phyloP scores from a whole-genome alignment of 2,113 vertebrate genomes.

The Apteryx owenii region DNA sequence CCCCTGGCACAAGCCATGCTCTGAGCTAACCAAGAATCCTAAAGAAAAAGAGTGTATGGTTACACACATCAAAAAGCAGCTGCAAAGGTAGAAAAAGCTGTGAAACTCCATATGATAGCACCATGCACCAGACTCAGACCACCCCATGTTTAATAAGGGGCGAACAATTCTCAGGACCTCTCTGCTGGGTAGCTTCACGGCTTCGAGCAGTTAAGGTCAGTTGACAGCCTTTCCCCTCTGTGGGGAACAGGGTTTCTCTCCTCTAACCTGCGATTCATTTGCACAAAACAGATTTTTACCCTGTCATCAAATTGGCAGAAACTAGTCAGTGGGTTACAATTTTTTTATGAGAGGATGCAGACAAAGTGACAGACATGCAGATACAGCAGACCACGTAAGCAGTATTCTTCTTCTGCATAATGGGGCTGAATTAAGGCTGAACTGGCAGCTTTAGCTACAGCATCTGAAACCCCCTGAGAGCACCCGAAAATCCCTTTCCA shows the following conservation, averaged over 20 bases:
- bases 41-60: not conserved
- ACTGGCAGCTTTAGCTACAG: not conserved
- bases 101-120: not conserved
- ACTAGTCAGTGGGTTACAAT: not conserved
- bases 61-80: not conserved
- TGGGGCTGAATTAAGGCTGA: not conserved
- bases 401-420: not conserved
- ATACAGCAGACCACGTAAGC: not conserved
- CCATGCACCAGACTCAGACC: not conserved
- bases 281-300: not conserved
- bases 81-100: not conserved
- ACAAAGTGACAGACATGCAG: not conserved
- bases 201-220: not conserved
- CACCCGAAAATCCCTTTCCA: not conserved
- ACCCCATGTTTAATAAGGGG: not conserved
- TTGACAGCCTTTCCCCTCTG: rapidly evolving
- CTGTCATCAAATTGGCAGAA: not conserved
- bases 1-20: no score
- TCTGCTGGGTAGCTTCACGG: rapidly evolving
- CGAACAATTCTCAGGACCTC: not conserved
- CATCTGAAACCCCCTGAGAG: not conserved
- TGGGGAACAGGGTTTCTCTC: not conserved
- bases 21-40: not conserved
- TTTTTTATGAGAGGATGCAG: not conserved
- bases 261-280: not conserved